These are phyloP conservation scores for Acrobasis consociella DNA, from an alignment of 2,888 invertebrate genomes.

Conservation along the genomic window DNA sequence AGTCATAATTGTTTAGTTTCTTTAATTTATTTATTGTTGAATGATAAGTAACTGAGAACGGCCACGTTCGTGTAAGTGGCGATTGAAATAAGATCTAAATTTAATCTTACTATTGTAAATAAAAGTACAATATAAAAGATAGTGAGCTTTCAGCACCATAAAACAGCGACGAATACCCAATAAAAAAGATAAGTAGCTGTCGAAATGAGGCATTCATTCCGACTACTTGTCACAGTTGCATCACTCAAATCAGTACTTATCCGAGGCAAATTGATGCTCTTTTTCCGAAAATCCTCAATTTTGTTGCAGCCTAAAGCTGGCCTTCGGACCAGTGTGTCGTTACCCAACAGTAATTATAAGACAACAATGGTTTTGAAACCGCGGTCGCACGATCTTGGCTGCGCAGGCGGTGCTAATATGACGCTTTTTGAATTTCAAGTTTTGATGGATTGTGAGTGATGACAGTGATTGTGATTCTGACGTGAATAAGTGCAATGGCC, in stretches of 20 bases:
- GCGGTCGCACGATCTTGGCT: constrained; percentile 65
- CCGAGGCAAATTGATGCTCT: constrained; percentile 1
- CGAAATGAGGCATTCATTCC: not conserved
- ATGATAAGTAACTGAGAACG: no score
- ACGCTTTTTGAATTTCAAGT: constrained; percentile 15
- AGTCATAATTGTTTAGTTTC: no score
- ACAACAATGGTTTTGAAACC: constrained; percentile 66
- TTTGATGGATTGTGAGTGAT: not conserved
- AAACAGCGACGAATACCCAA: no score
- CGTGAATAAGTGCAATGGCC: no score
- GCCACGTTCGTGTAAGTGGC: no score
- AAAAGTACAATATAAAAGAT: no score
- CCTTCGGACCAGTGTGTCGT: constrained; percentile 36
- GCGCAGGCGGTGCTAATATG: constrained; percentile 15
- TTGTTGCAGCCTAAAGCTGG: constrained; percentile 7
- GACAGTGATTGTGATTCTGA: constrained; percentile 1
- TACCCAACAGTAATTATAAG: constrained; percentile 60
- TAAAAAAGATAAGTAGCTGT: not conserved
- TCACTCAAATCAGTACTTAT: constrained; percentile 2
- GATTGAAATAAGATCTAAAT: no score
- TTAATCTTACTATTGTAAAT: no score
- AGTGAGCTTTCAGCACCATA: no score
- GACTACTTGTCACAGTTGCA: not conserved
- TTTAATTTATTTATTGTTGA: no score
- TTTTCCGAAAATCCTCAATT: constrained; percentile 15